Conservation (phyloP, 2,888 invertebrate genomes). For the Sipha maydis region DNA sequence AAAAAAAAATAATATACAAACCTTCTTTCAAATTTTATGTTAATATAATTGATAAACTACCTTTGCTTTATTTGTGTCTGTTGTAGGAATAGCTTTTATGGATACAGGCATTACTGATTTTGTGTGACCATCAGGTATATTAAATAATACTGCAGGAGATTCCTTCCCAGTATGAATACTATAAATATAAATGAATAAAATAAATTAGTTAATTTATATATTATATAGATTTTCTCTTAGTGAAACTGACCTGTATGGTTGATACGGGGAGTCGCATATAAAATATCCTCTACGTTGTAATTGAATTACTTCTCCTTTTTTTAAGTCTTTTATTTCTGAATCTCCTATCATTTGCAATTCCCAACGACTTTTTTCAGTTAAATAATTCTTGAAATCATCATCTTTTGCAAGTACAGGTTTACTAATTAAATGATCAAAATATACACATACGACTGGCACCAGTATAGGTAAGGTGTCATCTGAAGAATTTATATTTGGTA, state of each 20-base stretch:
- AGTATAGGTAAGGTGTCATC: conserved; percentile 66
- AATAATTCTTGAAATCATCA: conserved; percentile 95
- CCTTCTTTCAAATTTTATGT: neutral
- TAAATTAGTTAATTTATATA: neutral
- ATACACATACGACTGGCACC: conserved; percentile 86
- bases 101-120: conserved; percentile 76
- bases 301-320: conserved; percentile 94
- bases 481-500: conserved; percentile 67
- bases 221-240: neutral
- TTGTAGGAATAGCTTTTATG: conserved; percentile 66
- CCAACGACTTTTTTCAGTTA: conserved; percentile 67
- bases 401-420: conserved; percentile 94
- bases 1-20: no score
- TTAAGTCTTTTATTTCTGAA: conserved; percentile 80
- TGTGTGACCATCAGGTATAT: conserved; percentile 94
- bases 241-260: conserved; percentile 68
- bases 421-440: conserved; percentile 95
- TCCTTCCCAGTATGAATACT: conserved; percentile 77
- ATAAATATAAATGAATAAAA: conserved; percentile 22
- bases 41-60: neutral
- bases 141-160: conserved; percentile 85
- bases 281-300: conserved; percentile 96
- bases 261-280: conserved; percentile 86
- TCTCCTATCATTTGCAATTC: conserved; percentile 91
- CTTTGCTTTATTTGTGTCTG: conserved; percentile 56